A percentile compares a stretch with the other conserved stretches of the same genome.
phyloP scores from a whole-genome alignment of 53 echinoderm and acorn worm species.

The Paracentrotus lividus region DNA sequence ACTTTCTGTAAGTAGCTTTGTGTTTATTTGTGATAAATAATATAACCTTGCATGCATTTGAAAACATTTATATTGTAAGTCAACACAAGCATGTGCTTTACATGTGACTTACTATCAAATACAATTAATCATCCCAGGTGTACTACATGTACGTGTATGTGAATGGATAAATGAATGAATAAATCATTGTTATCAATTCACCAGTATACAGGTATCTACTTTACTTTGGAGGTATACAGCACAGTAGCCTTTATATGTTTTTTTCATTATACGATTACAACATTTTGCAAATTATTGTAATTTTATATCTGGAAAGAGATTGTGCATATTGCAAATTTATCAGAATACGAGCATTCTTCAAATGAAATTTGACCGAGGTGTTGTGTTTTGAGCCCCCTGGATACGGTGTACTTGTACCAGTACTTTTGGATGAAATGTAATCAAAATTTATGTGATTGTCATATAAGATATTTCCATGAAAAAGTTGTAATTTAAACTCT shows the following conservation, averaged over 20 bases:
- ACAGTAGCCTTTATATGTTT: not conserved
- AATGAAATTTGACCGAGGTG: not conserved
- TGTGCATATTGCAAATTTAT: not conserved
- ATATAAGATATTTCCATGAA: too few species aligned
- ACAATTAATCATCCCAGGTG: not conserved
- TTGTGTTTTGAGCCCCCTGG: too few species aligned
- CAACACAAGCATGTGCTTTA: too few species aligned
- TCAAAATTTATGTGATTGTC: too few species aligned
- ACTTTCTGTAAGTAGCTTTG: too few species aligned
- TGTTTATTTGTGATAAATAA: too few species aligned
- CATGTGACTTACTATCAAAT: not conserved
- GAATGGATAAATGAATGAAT: not conserved
- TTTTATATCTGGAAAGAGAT: not conserved
- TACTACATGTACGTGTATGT: not conserved
- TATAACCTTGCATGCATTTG: too few species aligned
- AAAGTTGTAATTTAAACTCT: too few species aligned
- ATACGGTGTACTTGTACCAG: too few species aligned
- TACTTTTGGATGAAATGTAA: too few species aligned
- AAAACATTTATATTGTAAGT: too few species aligned
- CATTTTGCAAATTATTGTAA: not conserved
- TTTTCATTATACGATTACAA: not conserved
- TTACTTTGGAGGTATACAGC: not conserved
- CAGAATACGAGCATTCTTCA: not conserved
- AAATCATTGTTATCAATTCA: not conserved
- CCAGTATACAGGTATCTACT: not conserved